Percentiles rank a stretch among this genome's conserved stretches.
phyloP scores from a whole-genome alignment of 2,888 invertebrate genomes.

The Calliphora vomitoria region DNA sequence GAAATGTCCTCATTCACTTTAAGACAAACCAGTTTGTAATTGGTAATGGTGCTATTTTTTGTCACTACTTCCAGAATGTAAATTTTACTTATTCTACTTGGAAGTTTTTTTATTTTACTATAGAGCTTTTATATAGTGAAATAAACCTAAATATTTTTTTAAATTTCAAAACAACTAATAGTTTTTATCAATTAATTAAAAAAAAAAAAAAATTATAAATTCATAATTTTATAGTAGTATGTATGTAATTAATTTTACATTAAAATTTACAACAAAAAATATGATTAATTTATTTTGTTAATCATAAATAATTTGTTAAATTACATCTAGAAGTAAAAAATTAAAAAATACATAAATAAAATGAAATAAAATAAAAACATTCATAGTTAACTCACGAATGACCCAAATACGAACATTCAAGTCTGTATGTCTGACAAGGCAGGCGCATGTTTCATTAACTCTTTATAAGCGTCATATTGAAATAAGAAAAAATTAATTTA shows the following conservation, averaged over 20 bases:
- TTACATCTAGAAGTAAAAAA: conserved; percentile 27
- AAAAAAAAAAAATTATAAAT: background rate
- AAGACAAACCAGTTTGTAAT: too few species aligned
- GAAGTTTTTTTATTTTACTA: too few species aligned
- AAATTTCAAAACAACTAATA: too few species aligned
- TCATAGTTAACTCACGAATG: conserved; percentile 73
- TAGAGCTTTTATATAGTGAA: too few species aligned
- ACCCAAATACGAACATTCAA: conserved; percentile 65
- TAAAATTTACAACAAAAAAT: background rate
- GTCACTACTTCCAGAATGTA: too few species aligned
- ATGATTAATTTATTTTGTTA: background rate
- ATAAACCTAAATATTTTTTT: too few species aligned
- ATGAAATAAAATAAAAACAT: conserved; percentile 49
- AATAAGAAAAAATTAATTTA: conserved; percentile 27
- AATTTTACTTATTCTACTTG: too few species aligned
- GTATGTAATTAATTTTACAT: conserved; percentile 7
- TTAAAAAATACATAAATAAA: conserved; percentile 32
- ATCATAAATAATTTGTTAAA: conserved; percentile 20
- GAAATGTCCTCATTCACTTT: too few species aligned
- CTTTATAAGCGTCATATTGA: conserved; percentile 55
- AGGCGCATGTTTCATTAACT: conserved; percentile 65
- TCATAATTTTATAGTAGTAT: too few species aligned
- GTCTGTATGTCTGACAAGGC: conserved; percentile 45
- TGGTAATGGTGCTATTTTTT: too few species aligned
- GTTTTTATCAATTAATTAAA: background rate